Evolutionary conservation across 2,113 vertebrate genomes (phyloP).

Genomic region (Carassius auratus): DNA sequence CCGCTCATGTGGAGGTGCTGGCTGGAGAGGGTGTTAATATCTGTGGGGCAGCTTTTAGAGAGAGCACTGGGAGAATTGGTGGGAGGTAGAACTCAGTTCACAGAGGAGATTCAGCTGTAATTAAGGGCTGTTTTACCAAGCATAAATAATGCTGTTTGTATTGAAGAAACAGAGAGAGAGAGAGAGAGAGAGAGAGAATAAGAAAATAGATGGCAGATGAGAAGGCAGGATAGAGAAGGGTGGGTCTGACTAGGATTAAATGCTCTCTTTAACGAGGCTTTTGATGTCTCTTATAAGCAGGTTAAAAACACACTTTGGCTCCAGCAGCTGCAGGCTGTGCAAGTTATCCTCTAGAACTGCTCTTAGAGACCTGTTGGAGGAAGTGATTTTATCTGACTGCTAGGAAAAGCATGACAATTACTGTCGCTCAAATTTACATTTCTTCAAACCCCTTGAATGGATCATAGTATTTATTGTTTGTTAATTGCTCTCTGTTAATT

Average conservation of each 20-base stretch:
- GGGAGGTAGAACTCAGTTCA: constrained; percentile 89
- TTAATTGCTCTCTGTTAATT: no score
- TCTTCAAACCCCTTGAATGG: no score
- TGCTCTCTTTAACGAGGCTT: constrained; percentile 61
- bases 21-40: constrained; percentile 98
- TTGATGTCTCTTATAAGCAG: constrained; percentile 52
- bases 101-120: constrained; percentile 92
- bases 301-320: constrained; percentile 51
- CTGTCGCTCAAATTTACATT: no score
- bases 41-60: constrained; percentile 97
- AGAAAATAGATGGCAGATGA: constrained; percentile 7
- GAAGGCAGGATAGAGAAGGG: constrained; percentile 28
- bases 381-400: not conserved
- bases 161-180: constrained; percentile 84
- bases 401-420: not conserved
- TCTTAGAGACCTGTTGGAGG: constrained; percentile 47
- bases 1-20: constrained; percentile 66
- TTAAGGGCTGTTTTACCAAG: constrained; percentile 98
- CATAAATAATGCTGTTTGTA: constrained; percentile 99
- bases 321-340: not conserved
- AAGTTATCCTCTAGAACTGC: constrained; percentile 55
- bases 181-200: constrained; percentile 72
- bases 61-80: constrained; percentile 97
- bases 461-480: no score
- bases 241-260: constrained; percentile 47